Evolutionary conservation across 2,797 vertebrate species (phyloP), one percentile per base, ranked within the genome.

Genomic region (Melanogrammus aeglefinus): DNA sequence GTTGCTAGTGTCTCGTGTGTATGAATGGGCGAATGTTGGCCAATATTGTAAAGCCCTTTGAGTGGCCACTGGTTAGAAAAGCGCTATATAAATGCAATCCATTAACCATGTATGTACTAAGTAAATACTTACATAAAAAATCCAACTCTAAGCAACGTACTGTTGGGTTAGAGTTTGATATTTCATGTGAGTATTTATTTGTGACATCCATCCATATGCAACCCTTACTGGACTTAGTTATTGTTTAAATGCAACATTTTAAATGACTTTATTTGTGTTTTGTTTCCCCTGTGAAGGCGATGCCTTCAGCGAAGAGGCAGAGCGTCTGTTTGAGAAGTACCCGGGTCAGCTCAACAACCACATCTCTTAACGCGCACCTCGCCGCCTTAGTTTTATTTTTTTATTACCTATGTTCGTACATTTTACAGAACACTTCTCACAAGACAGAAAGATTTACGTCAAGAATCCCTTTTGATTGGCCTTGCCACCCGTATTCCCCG

Each of bases 271-370:
- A 39, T 39, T 38, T 1, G 18, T 16, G 1, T 57, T n/a, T 63
- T 27, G 57, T 69, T 74, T 74, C 24, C 35, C 35, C 31, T 5
- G 78, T 76, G 1, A 84, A 99, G 97, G 97, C 0, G 97, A 98
- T 2, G 96, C 97, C 0, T 94, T 99, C 91, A 98, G 97, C 0
- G 97, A 99, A 75, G 98, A 99, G 89, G 97, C 96, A 38, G 97
- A 96, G 93, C 95, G 90, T 89, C 92, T 90, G 81, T 98, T 98
- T 74, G 97, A 99, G 87, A 97, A 96, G 88, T 99, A 99, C 83
- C 96, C 97, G 0, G 98, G 98, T 57, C 96, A 99, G 92, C 93
- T 96, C 51, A 99, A 97, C 85, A 99, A 99, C 92, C 96, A 96
- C 90, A 95, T 99, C 77, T 92, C 91, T 36, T 95, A 94, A 94